Evolutionary conservation across 2,797 vertebrate species (phyloP).

Genomic region (Myotis pilosus): DNA sequence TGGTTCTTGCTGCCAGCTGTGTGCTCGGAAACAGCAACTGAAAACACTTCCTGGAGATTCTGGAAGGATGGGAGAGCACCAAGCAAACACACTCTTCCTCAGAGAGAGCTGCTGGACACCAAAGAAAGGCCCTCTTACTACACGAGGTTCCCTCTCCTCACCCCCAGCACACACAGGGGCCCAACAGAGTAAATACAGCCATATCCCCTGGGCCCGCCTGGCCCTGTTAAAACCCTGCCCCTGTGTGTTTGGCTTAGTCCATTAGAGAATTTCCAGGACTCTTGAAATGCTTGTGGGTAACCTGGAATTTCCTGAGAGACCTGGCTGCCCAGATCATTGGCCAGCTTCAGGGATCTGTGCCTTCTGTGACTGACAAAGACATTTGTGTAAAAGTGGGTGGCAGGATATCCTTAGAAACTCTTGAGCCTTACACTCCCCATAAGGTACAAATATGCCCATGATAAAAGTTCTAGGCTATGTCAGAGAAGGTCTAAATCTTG

Average conservation of each 20-base stretch:
- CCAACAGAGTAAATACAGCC: conserved; percentile 9
- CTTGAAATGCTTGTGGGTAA: conserved; percentile 73
- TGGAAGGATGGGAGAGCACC: conserved; percentile 23
- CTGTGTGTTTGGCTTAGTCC: conserved; percentile 60
- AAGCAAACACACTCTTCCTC: conserved; percentile 26
- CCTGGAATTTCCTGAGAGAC: conserved; percentile 77
- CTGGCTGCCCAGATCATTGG: conserved; percentile 50
- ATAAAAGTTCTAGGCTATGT: not conserved
- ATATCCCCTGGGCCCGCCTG: conserved; percentile 3
- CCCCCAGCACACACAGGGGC: not conserved
- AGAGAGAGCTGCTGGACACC: not conserved
- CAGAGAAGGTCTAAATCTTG: not conserved
- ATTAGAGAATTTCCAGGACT: conserved; percentile 72
- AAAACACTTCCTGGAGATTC: not conserved
- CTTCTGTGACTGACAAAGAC: conserved; percentile 49
- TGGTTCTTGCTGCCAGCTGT: not conserved
- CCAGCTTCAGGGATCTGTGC: conserved; percentile 17
- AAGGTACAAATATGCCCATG: not conserved
- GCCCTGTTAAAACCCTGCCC: conserved; percentile 1
- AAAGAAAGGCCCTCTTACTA: not conserved
- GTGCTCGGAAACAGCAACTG: not conserved
- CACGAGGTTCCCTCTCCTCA: not conserved
- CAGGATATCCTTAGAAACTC: conserved; percentile 33
- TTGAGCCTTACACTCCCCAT: not conserved
- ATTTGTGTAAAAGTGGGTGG: conserved; percentile 16